Base-by-base conservation (phyloP, 1,140 invertebrate species). In the Cyclargus thomasi region DNA sequence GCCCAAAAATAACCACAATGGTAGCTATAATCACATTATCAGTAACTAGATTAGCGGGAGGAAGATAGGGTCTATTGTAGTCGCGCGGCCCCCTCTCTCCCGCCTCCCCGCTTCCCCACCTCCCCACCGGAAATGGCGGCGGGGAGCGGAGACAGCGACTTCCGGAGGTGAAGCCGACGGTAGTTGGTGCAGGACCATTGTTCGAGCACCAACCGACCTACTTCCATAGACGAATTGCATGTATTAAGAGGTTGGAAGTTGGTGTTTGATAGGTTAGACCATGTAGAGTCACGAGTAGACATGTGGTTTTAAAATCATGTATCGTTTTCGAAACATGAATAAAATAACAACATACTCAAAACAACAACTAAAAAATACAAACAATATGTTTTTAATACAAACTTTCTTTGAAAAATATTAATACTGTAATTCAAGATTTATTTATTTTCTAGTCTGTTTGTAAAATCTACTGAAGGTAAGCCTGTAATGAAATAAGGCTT, bases 31-130 rank as follows among this genome's bases (percentile, higher is more conserved):
- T 86, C 78, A 81, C 75, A 85, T 86, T 82, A 85, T 82, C 78
- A 80, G 74, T 76, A 74, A 75, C 68, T 80, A 83, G 86, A 86
- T 88, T 86, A 86, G 83, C 78, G 77, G 77, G 82, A 77, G 80
- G 80, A 81, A 83, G 81, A 79, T 77, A 85, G 82, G 83, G 79
- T 77, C 79, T 74, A 89, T 87, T 88, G 82, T 86, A 80, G 81
- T 83, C 71, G 79, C 63, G 70, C 4, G 29, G 29, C 73, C 72
- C 65, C 68, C 74, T 69, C 59, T 74, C 75, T 65, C 74, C 65
- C 68, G 20, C 70, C 67, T 69, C 76, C 68, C 74, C 65, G 67
- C 22, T 69, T 67, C 70, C 69, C 65, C 63, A 55, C 39, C 64
- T 35, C 20, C 63, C 55, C 68, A 63, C 55, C 79, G 85, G 85